These are phyloP conservation scores for Syngnathus rostellatus DNA, from an alignment of 2,797 vertebrate species.

Conservation along the genomic window DNA sequence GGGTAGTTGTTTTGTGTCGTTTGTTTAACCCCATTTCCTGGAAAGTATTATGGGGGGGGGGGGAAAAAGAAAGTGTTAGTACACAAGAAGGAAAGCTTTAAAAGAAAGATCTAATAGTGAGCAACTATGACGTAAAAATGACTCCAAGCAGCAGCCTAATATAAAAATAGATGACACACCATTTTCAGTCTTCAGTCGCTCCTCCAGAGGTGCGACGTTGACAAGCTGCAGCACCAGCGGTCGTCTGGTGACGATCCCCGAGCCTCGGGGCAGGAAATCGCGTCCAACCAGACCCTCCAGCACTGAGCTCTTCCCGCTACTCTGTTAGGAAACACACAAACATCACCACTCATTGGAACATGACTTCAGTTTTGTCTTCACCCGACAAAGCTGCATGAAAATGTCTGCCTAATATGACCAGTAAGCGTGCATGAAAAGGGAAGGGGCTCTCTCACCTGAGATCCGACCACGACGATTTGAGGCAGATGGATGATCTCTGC, in stretches of 20 bases:
- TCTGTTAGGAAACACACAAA: constrained; percentile 55
- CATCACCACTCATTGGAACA: background rate
- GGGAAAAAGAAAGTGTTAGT: constrained; percentile 42
- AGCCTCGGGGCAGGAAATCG: constrained; percentile 75
- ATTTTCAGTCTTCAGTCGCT: constrained; percentile 58
- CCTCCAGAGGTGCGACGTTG: constrained; percentile 61
- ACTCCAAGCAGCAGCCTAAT: background rate
- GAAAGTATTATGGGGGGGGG: constrained; percentile 33
- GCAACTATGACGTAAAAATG: background rate
- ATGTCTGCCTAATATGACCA: too few species aligned
- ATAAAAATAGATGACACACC: constrained; percentile 43
- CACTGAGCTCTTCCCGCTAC: constrained; percentile 79
- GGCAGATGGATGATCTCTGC: constrained; percentile 73
- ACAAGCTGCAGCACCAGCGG: constrained; percentile 78
- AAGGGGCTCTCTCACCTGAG: constrained; percentile 64
- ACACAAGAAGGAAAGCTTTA: constrained; percentile 19
- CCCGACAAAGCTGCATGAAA: background rate
- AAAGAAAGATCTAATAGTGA: background rate
- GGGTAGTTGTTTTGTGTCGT: constrained; percentile 64
- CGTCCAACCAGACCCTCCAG: constrained; percentile 76
- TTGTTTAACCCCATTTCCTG: constrained; percentile 66
- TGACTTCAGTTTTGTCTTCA: background rate
- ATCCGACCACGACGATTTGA: constrained; percentile 77
- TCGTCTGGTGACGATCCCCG: constrained; percentile 75
- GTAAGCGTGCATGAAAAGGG: background rate